Percentiles rank a stretch among this genome's conserved stretches.
phyloP scores from a whole-genome alignment of 1,140 invertebrate species.

The Zeugodacus cucurbitae region DNA sequence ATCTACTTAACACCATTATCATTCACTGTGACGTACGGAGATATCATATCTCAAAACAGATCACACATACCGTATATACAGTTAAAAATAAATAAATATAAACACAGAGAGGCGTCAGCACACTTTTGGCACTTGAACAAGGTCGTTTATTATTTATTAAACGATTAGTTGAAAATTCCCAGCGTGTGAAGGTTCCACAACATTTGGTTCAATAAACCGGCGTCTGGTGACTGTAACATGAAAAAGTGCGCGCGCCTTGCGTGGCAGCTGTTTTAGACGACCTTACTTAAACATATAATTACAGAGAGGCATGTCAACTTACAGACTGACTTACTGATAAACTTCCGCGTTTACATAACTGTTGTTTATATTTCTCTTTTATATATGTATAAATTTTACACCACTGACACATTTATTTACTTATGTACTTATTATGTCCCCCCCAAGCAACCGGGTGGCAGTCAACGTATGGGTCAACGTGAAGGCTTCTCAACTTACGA shows the following conservation, averaged over 20 bases:
- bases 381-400: not conserved
- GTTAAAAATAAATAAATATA: not conserved
- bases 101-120: not conserved
- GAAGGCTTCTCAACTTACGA: slow-evolving; percentile 78
- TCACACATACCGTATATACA: not conserved
- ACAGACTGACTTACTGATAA: not conserved
- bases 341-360: not conserved
- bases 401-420: not conserved
- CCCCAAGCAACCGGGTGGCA: slow-evolving; percentile 49
- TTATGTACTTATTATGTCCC: not conserved
- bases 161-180: slow-evolving; percentile 27
- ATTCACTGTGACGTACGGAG: not conserved
- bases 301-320: not conserved
- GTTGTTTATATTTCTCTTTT: not conserved
- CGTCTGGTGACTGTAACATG: not conserved
- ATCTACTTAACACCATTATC: not conserved
- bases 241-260: not conserved
- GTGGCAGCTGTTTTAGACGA: not conserved
- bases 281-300: not conserved
- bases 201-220: slow-evolving; percentile 5
- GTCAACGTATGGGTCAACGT: slow-evolving; percentile 73
- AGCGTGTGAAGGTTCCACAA: not conserved
- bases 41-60: not conserved
- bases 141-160: not conserved
- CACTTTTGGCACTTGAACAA: not conserved